Evolutionary conservation across 2,888 invertebrate species (phyloP).

Genomic region (Andrena camellia): DNA sequence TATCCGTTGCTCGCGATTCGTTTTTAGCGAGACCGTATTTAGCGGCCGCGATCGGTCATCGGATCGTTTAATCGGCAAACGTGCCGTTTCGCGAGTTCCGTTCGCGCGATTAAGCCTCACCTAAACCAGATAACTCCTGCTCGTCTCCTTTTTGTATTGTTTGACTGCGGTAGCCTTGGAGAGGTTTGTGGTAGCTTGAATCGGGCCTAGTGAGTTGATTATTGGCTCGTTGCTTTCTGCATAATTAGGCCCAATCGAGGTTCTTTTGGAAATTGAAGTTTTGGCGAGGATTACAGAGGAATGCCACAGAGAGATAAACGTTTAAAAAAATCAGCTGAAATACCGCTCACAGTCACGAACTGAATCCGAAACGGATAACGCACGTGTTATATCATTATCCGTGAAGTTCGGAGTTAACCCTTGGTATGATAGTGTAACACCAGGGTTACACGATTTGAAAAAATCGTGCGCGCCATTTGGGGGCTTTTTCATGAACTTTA

Average conservation of each 20-base stretch:
- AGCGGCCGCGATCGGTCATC: slow-evolving; percentile 35
- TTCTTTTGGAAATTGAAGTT: not conserved
- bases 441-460: too few species aligned
- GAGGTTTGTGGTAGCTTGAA: too few species aligned
- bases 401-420: not conserved
- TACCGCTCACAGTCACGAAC: not conserved
- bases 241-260: not conserved
- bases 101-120: too few species aligned
- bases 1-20: slow-evolving; percentile 39
- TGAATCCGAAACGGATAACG: not conserved
- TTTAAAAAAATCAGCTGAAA: not conserved
- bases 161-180: too few species aligned
- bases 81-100: not conserved
- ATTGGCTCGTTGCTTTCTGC: too few species aligned
- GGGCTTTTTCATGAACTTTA: too few species aligned
- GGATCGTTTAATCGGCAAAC: slow-evolving; percentile 43
- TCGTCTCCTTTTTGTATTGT: too few species aligned
- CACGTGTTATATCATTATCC: too few species aligned
- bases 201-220: too few species aligned
- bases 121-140: too few species aligned
- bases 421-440: too few species aligned
- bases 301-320: not conserved
- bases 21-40: slow-evolving; percentile 57
- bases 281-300: not conserved
- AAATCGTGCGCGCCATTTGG: too few species aligned